phyloP scores from a whole-genome alignment of 53 echinoderm and acorn worm genomes.

The Temnopleurus reevesii region DNA sequence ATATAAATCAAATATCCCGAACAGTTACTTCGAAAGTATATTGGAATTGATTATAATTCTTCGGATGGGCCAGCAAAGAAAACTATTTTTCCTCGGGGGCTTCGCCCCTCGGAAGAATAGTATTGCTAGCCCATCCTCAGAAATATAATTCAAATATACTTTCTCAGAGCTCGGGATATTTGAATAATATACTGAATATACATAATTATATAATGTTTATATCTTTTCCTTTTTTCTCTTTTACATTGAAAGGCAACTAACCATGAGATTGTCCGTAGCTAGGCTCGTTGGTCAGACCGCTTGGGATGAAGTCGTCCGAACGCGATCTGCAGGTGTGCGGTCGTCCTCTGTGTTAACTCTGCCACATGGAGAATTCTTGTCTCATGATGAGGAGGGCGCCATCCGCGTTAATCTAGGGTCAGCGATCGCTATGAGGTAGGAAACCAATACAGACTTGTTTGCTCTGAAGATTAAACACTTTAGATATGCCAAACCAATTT shows the following conservation, averaged over 20 bases:
- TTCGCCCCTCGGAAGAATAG: too few species aligned
- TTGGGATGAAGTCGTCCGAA: neutral
- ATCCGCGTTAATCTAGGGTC: neutral
- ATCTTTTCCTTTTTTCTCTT: neutral
- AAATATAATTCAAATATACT: too few species aligned
- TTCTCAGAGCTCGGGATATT: too few species aligned
- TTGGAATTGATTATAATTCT: too few species aligned
- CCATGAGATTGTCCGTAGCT: neutral
- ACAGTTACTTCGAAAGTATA: too few species aligned
- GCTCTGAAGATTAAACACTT: neutral
- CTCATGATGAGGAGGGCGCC: neutral
- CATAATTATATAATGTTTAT: neutral
- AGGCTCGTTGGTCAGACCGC: neutral
- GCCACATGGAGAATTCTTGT: neutral
- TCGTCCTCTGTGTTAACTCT: neutral
- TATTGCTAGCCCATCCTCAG: too few species aligned
- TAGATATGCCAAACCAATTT: too few species aligned
- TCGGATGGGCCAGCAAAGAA: too few species aligned
- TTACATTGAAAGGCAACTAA: neutral
- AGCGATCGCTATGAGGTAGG: neutral
- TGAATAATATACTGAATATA: too few species aligned
- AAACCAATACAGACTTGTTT: too few species aligned
- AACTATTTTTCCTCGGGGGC: too few species aligned
- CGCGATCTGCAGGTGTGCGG: neutral
- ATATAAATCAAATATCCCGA: too few species aligned